Percentiles rank a stretch among this genome's conserved stretches.
Evolutionary conservation across 1,140 invertebrate species (phyloP).

Genomic region (Ptiloglossa arizonensis): DNA sequence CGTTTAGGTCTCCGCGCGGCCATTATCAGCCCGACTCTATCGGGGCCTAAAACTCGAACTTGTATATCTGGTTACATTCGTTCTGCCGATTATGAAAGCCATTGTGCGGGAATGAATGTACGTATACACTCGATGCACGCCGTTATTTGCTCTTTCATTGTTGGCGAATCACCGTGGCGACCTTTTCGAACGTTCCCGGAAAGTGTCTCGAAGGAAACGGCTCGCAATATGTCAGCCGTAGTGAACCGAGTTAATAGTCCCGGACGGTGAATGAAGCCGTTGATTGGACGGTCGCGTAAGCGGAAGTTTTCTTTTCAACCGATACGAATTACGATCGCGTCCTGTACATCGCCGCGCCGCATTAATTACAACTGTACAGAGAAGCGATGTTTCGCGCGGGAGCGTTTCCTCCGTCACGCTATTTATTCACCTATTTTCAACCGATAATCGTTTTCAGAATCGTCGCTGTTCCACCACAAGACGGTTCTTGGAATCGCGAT

Average conservation of each 20-base stretch:
- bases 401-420: background rate
- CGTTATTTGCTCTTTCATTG: conserved; percentile 53
- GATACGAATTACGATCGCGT: background rate
- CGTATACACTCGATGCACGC: background rate
- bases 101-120: conserved; percentile 32
- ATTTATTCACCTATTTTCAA: background rate
- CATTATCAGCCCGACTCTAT: conserved; percentile 42
- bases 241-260: conserved; percentile 3
- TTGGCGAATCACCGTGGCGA: conserved; percentile 40
- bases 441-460: too few species aligned
- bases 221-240: conserved; percentile 15
- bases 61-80: conserved; percentile 50
- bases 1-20: background rate
- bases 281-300: conserved; percentile 19
- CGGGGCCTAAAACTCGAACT: conserved; percentile 31
- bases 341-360: background rate
- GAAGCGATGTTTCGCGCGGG: background rate
- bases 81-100: conserved; percentile 48
- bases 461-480: too few species aligned
- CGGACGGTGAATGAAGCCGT: conserved; percentile 41
- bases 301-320: background rate
- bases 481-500: too few species aligned
- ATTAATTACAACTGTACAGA: conserved; percentile 8
- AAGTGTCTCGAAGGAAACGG: conserved; percentile 19
- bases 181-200: conserved; percentile 36